phyloP scores from a whole-genome alignment of 2,797 vertebrate species.

The Gambelia wislizenii region DNA sequence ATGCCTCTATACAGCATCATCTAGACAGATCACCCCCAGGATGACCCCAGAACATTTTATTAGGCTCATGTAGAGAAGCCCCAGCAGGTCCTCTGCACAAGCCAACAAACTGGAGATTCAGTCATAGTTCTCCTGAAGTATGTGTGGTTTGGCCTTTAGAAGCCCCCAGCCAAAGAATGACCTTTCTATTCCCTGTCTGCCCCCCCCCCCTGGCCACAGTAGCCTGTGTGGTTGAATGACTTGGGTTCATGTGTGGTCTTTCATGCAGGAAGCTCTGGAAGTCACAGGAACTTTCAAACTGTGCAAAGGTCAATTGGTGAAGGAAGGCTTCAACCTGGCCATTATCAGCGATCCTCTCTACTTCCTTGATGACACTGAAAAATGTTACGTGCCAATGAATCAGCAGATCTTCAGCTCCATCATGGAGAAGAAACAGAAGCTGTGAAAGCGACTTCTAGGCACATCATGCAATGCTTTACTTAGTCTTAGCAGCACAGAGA shows the following conservation, averaged over 20 bases:
- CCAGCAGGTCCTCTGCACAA: background rate
- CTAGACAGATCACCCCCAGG: too few species aligned
- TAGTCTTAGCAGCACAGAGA: background rate
- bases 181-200: background rate
- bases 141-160: background rate
- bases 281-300: conserved; percentile 88
- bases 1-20: background rate
- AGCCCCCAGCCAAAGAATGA: background rate
- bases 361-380: conserved; percentile 78
- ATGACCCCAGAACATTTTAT: too few species aligned
- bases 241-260: background rate
- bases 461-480: background rate
- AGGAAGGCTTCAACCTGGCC: conserved; percentile 85
- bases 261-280: conserved; percentile 77
- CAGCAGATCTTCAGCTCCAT: conserved; percentile 13
- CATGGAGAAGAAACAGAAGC: conserved; percentile 35
- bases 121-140: background rate
- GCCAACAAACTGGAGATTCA: background rate
- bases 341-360: conserved; percentile 79
- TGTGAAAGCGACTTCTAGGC: background rate
- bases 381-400: conserved; percentile 81
- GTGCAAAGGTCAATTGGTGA: conserved; percentile 80
- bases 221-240: background rate
- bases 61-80: too few species aligned
- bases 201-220: background rate